A percentile compares a stretch with the other conserved stretches of the same genome.
phyloP scores from a whole-genome alignment of 2,888 invertebrate genomes.

The Ichneumon xanthorius region DNA sequence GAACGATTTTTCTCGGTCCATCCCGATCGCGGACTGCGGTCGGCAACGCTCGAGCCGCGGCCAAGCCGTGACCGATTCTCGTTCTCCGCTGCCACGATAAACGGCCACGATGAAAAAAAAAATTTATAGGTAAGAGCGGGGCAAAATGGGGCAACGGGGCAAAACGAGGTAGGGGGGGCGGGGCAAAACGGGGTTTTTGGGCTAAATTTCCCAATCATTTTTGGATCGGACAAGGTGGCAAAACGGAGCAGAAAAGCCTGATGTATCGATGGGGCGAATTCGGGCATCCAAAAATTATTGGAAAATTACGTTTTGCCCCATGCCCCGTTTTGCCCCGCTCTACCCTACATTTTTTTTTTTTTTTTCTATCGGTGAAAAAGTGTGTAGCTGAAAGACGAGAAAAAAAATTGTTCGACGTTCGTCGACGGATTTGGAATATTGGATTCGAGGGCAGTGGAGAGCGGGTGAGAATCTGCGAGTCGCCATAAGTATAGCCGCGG shows the following conservation, averaged over 20 bases:
- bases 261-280: too few species aligned
- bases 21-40: slow-evolving; percentile 38
- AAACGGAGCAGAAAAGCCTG: too few species aligned
- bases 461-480: slow-evolving; percentile 22
- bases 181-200: too few species aligned
- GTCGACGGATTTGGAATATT: slow-evolving; percentile 44
- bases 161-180: too few species aligned
- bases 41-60: slow-evolving; percentile 17
- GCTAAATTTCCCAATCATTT: too few species aligned
- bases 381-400: neutral
- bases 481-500: slow-evolving; percentile 76
- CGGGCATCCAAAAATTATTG: too few species aligned
- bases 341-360: neutral
- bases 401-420: slow-evolving; percentile 11
- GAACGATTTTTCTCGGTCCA: slow-evolving; percentile 60
- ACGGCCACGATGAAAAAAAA: neutral
- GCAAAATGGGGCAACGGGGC: too few species aligned
- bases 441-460: slow-evolving; percentile 8
- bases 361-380: neutral
- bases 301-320: too few species aligned
- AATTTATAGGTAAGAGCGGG: neutral
- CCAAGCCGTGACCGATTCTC: slow-evolving; percentile 60
- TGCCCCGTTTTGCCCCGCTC: too few species aligned
- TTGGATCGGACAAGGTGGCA: too few species aligned
- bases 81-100: slow-evolving; percentile 53